phyloP scores from a whole-genome alignment of 2,113 vertebrate genomes.

The Xiphorhynchus elegans region DNA sequence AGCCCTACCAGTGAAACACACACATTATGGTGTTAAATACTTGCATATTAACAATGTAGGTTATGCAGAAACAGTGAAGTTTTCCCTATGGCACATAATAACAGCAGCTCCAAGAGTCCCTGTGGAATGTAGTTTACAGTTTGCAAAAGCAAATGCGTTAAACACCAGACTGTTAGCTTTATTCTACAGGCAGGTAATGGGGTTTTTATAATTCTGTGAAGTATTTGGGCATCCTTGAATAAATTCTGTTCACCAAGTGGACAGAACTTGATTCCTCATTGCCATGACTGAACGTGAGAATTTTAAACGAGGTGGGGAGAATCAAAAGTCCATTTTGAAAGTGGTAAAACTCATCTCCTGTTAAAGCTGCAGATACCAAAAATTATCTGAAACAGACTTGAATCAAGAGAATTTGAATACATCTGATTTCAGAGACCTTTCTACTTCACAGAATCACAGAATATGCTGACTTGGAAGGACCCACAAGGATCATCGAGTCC shows the following conservation, averaged over 20 bases:
- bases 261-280: neutral
- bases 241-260: neutral
- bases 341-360: neutral
- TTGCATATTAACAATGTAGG: neutral
- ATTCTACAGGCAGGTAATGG: neutral
- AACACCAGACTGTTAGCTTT: neutral
- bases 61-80: neutral
- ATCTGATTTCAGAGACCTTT: neutral
- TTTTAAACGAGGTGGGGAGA: neutral
- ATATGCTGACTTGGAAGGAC: neutral
- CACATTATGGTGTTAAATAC: neutral
- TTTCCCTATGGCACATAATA: neutral
- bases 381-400: neutral
- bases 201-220: neutral
- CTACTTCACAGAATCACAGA: neutral
- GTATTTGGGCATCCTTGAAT: neutral
- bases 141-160: neutral
- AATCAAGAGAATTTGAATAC: neutral
- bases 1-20: neutral
- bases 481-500: neutral
- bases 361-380: neutral
- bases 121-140: neutral
- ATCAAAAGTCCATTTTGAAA: neutral
- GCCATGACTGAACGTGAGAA: neutral
- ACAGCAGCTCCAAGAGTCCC: neutral